phyloP scores from a whole-genome alignment of 2,797 vertebrate genomes.

The Morus bassanus region DNA sequence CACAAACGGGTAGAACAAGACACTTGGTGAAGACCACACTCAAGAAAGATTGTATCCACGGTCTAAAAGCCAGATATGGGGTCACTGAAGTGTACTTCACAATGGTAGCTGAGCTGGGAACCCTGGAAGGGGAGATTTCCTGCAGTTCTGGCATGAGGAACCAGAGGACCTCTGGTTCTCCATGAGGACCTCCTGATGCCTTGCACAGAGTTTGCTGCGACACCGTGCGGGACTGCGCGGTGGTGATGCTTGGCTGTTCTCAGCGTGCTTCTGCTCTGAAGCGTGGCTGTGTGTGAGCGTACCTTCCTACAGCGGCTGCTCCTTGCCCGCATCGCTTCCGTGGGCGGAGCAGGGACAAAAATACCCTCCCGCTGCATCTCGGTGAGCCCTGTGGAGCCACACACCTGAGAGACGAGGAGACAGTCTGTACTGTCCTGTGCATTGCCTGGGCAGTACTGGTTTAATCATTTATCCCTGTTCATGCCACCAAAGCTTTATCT shows the following conservation, averaged over 20 bases:
- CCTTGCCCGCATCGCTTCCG: neutral
- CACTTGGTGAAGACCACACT: neutral
- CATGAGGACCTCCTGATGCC: neutral
- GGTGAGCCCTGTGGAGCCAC: neutral
- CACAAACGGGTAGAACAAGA: neutral
- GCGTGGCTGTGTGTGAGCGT: neutral
- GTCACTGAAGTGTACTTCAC: neutral
- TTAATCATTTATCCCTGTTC: neutral
- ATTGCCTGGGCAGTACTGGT: accelerated
- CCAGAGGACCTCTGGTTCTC: neutral
- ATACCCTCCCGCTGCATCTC: neutral
- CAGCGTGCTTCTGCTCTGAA: accelerated
- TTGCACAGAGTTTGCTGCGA: neutral
- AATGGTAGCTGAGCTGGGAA: neutral
- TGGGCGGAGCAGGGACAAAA: neutral
- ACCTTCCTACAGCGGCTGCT: neutral
- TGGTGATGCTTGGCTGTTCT: neutral
- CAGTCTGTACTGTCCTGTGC: neutral
- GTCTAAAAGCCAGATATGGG: neutral
- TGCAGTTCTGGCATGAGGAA: neutral
- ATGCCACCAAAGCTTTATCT: accelerated
- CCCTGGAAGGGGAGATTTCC: neutral
- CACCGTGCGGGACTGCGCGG: neutral
- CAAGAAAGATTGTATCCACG: accelerated
- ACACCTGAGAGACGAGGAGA: accelerated